A percentile compares a stretch with the other conserved stretches of the same genome.
phyloP scores from a whole-genome alignment of 35 echinoderm and acorn worm genomes.

The Ptychodera flava region DNA sequence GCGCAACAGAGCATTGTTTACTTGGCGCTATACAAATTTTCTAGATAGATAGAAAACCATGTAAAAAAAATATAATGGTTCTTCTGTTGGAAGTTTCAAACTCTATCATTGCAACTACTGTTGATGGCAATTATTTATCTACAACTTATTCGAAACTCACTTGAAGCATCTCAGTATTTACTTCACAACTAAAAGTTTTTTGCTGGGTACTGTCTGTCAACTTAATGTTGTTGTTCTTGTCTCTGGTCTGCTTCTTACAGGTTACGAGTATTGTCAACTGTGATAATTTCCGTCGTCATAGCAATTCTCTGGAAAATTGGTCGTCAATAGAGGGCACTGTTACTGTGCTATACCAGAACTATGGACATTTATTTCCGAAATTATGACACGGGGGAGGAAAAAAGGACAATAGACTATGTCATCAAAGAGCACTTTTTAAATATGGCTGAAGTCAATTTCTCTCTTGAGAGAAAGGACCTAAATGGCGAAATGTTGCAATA shows the following conservation, averaged over 20 bases:
- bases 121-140: too few relatives aligned
- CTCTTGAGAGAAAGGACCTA: not conserved
- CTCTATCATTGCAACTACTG: too few relatives aligned
- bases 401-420: not conserved
- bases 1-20: too few relatives aligned
- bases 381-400: not conserved
- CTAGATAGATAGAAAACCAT: too few relatives aligned
- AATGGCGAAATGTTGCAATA: not conserved
- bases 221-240: too few relatives aligned
- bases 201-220: too few relatives aligned
- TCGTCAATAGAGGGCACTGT: not conserved
- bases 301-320: not conserved
- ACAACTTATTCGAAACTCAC: too few relatives aligned
- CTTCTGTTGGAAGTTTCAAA: too few relatives aligned
- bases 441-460: not conserved
- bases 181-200: too few relatives aligned
- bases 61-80: too few relatives aligned
- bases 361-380: not conserved
- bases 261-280: not conserved
- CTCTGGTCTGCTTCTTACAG: not conserved
- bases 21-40: too few relatives aligned
- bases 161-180: too few relatives aligned
- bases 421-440: not conserved
- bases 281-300: not conserved
- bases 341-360: not conserved